Percentiles rank a stretch among this genome's conserved stretches.
phyloP scores from a whole-genome alignment of 2,888 invertebrate species.

The Caenorhabditis japonica region DNA sequence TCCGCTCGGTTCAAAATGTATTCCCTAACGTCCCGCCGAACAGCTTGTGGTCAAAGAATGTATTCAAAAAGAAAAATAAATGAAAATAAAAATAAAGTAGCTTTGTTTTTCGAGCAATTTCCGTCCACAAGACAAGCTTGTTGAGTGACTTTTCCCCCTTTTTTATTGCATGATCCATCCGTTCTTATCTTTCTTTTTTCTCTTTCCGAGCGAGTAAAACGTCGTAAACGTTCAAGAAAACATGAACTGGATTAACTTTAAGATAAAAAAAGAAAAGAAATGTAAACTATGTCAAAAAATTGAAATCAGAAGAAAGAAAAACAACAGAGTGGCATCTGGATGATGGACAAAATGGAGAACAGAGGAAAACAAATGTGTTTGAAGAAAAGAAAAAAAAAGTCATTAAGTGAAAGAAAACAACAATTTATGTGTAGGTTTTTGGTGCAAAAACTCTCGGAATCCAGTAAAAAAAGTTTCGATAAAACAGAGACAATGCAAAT shows the following conservation, averaged over 20 bases:
- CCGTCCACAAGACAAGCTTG: too few relatives aligned
- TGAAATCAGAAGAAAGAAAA: not conserved
- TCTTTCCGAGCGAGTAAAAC: not conserved
- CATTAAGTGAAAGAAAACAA: not conserved
- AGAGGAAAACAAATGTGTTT: too few relatives aligned
- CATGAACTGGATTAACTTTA: too few relatives aligned
- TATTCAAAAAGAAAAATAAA: too few relatives aligned
- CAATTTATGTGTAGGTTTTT: not conserved
- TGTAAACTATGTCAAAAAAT: not conserved
- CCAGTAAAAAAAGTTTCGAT: not conserved
- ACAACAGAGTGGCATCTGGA: not conserved
- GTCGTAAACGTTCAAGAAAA: not conserved
- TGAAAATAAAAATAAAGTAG: too few relatives aligned
- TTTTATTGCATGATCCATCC: conserved; percentile 16
- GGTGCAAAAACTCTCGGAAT: not conserved
- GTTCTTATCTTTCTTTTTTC: too few relatives aligned
- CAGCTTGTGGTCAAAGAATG: too few relatives aligned
- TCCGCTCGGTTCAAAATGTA: too few relatives aligned
- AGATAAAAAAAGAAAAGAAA: conserved; percentile 3
- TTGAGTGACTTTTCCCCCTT: not conserved
- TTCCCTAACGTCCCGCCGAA: too few relatives aligned
- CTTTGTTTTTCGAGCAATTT: too few relatives aligned
- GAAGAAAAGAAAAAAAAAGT: conserved; percentile 1
- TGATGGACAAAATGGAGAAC: too few relatives aligned
- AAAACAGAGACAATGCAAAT: not conserved